Conservation (phyloP, 2,888 invertebrate genomes). For the Tetragonisca angustula region DNA sequence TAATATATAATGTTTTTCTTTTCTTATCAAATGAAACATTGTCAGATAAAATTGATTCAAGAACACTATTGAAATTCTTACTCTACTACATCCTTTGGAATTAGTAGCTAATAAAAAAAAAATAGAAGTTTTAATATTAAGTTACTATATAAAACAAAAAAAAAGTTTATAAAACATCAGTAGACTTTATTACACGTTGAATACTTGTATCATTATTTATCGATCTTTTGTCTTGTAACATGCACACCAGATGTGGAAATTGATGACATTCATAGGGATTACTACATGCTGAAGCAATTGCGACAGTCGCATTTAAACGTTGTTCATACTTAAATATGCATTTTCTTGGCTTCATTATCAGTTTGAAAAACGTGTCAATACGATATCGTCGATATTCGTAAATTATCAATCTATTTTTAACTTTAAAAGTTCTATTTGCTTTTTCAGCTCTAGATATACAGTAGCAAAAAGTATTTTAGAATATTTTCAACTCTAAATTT, state of each 20-base stretch:
- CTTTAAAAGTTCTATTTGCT: background rate
- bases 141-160: background rate
- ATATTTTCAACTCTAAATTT: background rate
- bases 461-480: background rate
- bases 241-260: background rate
- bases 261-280: background rate
- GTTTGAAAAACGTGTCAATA: background rate
- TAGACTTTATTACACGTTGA: background rate
- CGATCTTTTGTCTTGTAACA: background rate
- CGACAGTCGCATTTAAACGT: background rate
- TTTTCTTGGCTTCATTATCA: background rate
- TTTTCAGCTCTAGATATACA: background rate
- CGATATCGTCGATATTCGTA: background rate
- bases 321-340: background rate
- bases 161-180: background rate
- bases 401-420: background rate
- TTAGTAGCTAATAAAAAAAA: background rate
- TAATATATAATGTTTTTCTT: no score
- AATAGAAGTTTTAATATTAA: background rate
- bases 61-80: no score
- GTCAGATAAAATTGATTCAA: no score
- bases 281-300: background rate
- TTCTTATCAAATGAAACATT: no score
- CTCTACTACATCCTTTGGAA: background rate
- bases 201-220: background rate